phyloP scores from a whole-genome alignment of 2,888 invertebrate genomes.

The Phyllotreta striolata region DNA sequence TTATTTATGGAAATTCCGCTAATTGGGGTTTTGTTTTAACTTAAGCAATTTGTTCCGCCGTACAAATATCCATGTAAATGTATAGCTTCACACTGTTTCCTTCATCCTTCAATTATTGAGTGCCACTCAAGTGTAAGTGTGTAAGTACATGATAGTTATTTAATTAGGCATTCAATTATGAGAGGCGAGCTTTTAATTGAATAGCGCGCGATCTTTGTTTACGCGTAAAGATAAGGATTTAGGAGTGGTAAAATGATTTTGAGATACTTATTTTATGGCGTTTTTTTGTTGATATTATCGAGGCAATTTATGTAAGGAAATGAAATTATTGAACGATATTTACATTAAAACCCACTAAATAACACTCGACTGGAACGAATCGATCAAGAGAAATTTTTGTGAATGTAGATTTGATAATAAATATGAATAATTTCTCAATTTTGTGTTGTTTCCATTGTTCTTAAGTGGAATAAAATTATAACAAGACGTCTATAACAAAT shows the following conservation, averaged over 20 bases:
- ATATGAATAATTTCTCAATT: conserved; percentile 33
- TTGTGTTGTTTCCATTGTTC: conserved; percentile 30
- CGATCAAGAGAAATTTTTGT: conserved; percentile 28
- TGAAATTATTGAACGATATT: conserved; percentile 26
- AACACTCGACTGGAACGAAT: conserved; percentile 32
- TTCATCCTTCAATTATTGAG: conserved; percentile 46
- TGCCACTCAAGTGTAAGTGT: conserved; percentile 42
- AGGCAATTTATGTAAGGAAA: conserved; percentile 31
- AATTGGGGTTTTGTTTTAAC: conserved; percentile 48
- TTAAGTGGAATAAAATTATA: conserved; percentile 31
- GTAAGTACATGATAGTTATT: conserved; percentile 46
- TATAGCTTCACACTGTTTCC: conserved; percentile 40
- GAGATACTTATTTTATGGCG: conserved; percentile 23
- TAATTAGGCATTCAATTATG: conserved; percentile 42
- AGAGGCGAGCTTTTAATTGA: conserved; percentile 41
- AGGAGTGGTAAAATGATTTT: conserved; percentile 28
- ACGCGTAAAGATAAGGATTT: conserved; percentile 39
- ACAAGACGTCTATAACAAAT: conserved; percentile 27
- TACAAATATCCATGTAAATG: conserved; percentile 49
- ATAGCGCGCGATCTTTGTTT: conserved; percentile 36
- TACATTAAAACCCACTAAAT: conserved; percentile 32
- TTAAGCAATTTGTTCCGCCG: conserved; percentile 51
- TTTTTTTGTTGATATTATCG: conserved; percentile 28
- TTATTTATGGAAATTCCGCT: conserved; percentile 51
- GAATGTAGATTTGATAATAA: conserved; percentile 28